Evolutionary conservation across 2,888 invertebrate species (phyloP), one percentile per base, ranked within the genome.

Genomic region (Prosopocoilus inquinatus): DNA sequence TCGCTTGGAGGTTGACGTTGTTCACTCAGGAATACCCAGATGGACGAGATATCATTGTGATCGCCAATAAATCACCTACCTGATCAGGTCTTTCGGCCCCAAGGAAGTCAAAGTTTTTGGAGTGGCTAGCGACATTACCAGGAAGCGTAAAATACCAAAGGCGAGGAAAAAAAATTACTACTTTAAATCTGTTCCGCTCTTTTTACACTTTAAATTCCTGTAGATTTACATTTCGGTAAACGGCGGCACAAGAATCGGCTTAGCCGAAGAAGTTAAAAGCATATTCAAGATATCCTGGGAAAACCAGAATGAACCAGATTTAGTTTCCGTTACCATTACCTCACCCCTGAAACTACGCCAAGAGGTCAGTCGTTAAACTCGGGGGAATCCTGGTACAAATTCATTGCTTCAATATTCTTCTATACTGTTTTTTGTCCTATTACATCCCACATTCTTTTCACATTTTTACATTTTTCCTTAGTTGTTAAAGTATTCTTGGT

Each of bases 1-100:
- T 99, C 1, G 99, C 98, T 0, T 99, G 99, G 99, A 86, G 89
- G 52, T 81, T 99, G 73, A 90, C 89, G 0, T 78, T 98, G 15
- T 88, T 85, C 74, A 98, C 97, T 0, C 97, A 98, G 0, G 97
- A 99, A 73, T 96, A 90, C 74, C 95, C 96, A 0, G 79, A 82
- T 0, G 97, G 96, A 0, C 83, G 97, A 1, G 92, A 96, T 67
- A 84, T 97, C 5, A 90, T 99, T 62, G 85, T 99, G 0, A 98
- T 99, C 66, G 91, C 96, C n/a, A 99, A 99, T 76, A 99, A 99
- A 84, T 99, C 47, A 99, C 99, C 0, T 86, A 86, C 79, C 81
- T 90, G 63, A 95, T 97, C 74, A 97, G 97, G n/a, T 96, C 96
- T 0, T 99, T 99, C 75, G 96, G 97, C 12, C 93, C 94, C 0